A percentile compares a stretch with the other conserved stretches of the same genome.
Evolutionary conservation across 2,113 vertebrate species (phyloP).

Genomic region (Channa argus): DNA sequence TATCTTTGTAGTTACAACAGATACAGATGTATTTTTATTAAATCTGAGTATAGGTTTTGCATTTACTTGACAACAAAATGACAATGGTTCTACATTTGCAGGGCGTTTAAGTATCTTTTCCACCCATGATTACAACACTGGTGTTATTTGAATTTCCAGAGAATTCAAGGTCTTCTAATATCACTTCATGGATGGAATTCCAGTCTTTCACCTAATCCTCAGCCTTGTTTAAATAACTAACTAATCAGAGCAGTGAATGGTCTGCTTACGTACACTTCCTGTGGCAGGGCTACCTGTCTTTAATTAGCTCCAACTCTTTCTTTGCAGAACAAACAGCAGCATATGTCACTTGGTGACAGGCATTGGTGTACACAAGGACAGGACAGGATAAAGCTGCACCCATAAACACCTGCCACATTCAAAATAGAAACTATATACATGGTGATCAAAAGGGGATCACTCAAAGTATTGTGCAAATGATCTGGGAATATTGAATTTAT

Average conservation of each 20-base stretch:
- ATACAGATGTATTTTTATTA: too few relatives aligned
- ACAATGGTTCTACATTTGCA: too few relatives aligned
- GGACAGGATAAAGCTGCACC: constrained; percentile 24
- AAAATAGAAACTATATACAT: constrained; percentile 13
- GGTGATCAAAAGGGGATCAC: constrained; percentile 2
- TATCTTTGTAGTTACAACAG: too few relatives aligned
- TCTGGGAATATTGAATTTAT: background rate
- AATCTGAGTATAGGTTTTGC: background rate
- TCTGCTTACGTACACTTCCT: constrained; percentile 69
- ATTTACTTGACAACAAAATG: too few relatives aligned
- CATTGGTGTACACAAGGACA: constrained; percentile 60
- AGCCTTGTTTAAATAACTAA: constrained; percentile 72
- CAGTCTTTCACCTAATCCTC: constrained; percentile 54
- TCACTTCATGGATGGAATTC: constrained; percentile 65
- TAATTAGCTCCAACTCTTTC: constrained; percentile 77
- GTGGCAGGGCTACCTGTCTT: constrained; percentile 49
- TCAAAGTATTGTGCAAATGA: background rate
- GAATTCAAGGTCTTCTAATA: constrained; percentile 55
- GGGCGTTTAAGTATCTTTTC: too few relatives aligned
- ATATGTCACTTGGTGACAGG: constrained; percentile 74
- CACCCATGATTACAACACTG: too few relatives aligned
- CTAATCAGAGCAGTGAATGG: constrained; percentile 72
- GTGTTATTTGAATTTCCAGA: constrained; percentile 68
- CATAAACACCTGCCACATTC: constrained; percentile 69
- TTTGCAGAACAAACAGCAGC: constrained; percentile 76